Base-by-base conservation (phyloP, 2,113 vertebrate genomes). In the Dicrurus megarhynchus region DNA sequence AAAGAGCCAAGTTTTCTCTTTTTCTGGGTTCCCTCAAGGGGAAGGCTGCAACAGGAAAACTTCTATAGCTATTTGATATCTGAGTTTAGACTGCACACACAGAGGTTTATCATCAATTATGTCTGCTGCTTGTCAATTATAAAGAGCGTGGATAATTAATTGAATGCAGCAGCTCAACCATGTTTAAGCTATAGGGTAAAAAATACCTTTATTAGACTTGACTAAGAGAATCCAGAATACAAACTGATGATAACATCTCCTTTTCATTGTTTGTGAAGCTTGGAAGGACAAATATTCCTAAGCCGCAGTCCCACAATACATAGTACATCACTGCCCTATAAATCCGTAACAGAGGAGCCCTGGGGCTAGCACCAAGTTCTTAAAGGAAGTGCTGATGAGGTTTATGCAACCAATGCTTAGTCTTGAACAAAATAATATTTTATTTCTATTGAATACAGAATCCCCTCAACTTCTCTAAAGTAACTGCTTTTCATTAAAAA, bases 311-410 rank as follows among this genome's bases (percentile, higher is more conserved):
- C 33, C 41, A 96, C 92, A 95, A 95, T 84, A 81, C 1, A 3
- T 5, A 78, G 33, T 94, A 96, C 94, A 94, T 90, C 80, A 90
- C n/a, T 92, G 37, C 20, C 32, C 80, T 56, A 30, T 81, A 95
- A 96, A 95, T 52, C 32, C 1, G 1, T 16, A 93, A 60, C 50
- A 92, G 50, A 84, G 64, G 46, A 94, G 80, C 77, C 84, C 74
- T 30, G 49, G 65, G 44, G 76, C 68, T 71, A 93, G 26, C 56
- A 64, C 9, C 0, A 14, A 71, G 28, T 18, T 59, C 79, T 93
- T 64, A 33, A 47, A 86, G 91, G 55, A 78, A 90, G 39, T 23
- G 81, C 60, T 46, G 61, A 49, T 64, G 76, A 90, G 64, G 70
- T 84, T 94, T 96, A 87, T 44, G 50, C 52, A 96, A 93, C 22